Evolutionary conservation across 2,888 invertebrate species (phyloP), one percentile per base, ranked within the genome.

Genomic region (Morpho helenor): DNA sequence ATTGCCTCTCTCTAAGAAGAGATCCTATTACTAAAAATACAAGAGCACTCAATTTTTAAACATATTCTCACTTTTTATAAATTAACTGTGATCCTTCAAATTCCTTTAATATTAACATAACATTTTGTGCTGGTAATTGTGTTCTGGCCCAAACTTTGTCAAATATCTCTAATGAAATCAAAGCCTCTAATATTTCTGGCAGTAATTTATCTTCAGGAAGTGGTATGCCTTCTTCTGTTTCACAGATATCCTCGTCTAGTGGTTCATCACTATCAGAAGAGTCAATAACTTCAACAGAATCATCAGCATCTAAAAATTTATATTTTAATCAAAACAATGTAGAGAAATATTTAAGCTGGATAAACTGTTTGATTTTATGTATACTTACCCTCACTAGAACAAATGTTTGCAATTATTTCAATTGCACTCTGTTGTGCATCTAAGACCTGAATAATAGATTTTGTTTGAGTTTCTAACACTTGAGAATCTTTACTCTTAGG

Each of bases 391-490:
- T 94, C 94, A 71, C 91, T 83, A 42, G 94, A 93, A 71, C 94
- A 94, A 54, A 95, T 82, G 78, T 96, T 95, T 31, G 95, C 93
- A 57, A 95, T 80, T 62, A 95, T 93, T 82, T 95, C 95, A 48
- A 95, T 81, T 0, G 94, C 92, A 73, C 93, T 91, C 68, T 94
- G 93, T 73, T 95, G 95, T 0, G 94, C 93, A 64, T 92, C 92
- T n/a, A 95, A 71, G 60, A 94, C 81, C 67, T 92, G 87, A 61
- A 84, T 84, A 2, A 92, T 77, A 51, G 91, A 82, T 61, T 87
- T 85, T 4, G 93, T 69, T 54, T 92, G 87, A 54, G 81, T 87
- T 31, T 91, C 91, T 9, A 92, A 74, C 3, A 78, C 75, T 49
- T 84, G 81, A 4, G 80, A 84, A 40, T 83, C 81, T 62, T 84